Conservation (phyloP, 2,113 vertebrate species). For the Protobothrops flavoviridis region DNA sequence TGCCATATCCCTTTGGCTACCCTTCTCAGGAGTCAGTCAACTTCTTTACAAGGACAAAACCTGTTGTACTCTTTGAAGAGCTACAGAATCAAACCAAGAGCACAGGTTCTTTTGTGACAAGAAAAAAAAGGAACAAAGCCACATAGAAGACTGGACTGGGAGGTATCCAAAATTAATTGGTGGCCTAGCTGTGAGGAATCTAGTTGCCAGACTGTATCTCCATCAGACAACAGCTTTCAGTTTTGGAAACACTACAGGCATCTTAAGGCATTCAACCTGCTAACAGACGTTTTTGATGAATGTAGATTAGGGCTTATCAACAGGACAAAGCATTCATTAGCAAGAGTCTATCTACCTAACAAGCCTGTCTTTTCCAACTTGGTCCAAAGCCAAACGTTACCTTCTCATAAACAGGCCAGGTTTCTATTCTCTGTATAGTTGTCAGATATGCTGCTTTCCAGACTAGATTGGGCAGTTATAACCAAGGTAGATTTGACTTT, state of each 20-base stretch:
- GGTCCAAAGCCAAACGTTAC: slow-evolving; percentile 6
- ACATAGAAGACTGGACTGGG: slow-evolving; percentile 49
- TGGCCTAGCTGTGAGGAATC: slow-evolving; percentile 27
- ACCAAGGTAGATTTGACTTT: slow-evolving; percentile 19
- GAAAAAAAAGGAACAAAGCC: slow-evolving; percentile 43
- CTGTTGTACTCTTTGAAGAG: slow-evolving; percentile 53
- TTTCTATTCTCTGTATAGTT: not conserved
- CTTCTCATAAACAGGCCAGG: not conserved
- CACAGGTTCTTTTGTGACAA: slow-evolving; percentile 51
- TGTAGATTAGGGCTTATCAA: slow-evolving; percentile 44
- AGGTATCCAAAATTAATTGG: slow-evolving; percentile 59
- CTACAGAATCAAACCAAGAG: slow-evolving; percentile 44
- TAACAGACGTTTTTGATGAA: slow-evolving; percentile 33
- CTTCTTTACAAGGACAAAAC: slow-evolving; percentile 29
- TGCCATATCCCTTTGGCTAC: slow-evolving; percentile 47
- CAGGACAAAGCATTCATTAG: slow-evolving; percentile 53
- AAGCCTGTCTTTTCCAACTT: slow-evolving; percentile 22
- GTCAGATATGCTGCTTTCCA: slow-evolving; percentile 19
- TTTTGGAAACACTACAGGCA: not conserved
- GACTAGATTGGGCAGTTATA: accelerated
- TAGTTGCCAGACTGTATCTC: slow-evolving; percentile 52
- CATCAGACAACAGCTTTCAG: slow-evolving; percentile 36
- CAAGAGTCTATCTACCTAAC: slow-evolving; percentile 34
- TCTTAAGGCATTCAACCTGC: slow-evolving; percentile 31
- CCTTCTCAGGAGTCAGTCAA: slow-evolving; percentile 49